Conservation (phyloP, 2,888 invertebrate genomes). For the Papilio protenor region DNA sequence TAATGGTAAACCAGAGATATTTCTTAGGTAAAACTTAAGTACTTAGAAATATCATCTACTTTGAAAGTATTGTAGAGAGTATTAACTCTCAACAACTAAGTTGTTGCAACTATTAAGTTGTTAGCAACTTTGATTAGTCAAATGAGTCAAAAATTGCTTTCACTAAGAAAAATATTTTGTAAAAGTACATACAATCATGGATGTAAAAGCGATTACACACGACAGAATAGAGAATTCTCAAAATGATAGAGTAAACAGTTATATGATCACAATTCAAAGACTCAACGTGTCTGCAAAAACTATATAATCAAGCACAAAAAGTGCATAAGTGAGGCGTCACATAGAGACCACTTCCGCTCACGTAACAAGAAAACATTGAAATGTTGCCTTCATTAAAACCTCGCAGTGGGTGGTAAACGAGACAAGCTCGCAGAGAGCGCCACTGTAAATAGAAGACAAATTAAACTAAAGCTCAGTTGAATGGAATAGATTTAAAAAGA, state of each 20-base stretch:
- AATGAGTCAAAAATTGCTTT: too few species aligned
- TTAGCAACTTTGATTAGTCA: too few species aligned
- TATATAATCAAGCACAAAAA: slow-evolving; percentile 1
- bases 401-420: slow-evolving; percentile 45
- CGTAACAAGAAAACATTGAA: slow-evolving; percentile 17
- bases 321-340: slow-evolving; percentile 9
- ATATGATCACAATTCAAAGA: background rate
- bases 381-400: slow-evolving; percentile 39
- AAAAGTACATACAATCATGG: background rate
- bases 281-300: slow-evolving; percentile 13
- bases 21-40: slow-evolving; percentile 3
- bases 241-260: background rate
- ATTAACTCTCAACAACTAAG: too few species aligned
- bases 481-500: slow-evolving; percentile 37
- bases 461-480: slow-evolving; percentile 59
- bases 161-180: background rate
- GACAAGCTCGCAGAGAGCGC: slow-evolving; percentile 48
- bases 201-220: background rate
- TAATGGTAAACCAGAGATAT: slow-evolving; percentile 51
- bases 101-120: too few species aligned
- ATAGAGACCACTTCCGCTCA: slow-evolving; percentile 27
- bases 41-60: background rate
- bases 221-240: background rate
- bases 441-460: slow-evolving; percentile 74
- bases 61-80: background rate